Evolutionary conservation across 2,888 invertebrate genomes (phyloP), one percentile per base, ranked within the genome.

Genomic region (Charanyca ferruginea): DNA sequence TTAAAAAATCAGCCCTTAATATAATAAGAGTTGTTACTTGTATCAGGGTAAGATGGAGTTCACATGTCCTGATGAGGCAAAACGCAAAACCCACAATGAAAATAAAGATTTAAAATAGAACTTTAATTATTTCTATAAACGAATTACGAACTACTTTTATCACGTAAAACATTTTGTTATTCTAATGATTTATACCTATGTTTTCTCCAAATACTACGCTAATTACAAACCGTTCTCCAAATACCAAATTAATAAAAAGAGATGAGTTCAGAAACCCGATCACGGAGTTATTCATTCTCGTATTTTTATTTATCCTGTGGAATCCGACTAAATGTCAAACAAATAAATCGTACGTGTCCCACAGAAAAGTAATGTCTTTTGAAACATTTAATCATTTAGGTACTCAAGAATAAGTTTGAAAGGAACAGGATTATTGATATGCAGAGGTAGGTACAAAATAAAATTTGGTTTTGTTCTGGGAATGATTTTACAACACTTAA

Each of bases 311-410:
- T 87, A 87, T 87, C 83, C 76, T 64, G 67, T 79, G 83, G 87
- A 90, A 90, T 89, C 87, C 89, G 87, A 87, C 86, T 87, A 85
- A 90, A 88, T 86, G 91, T 90, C 90, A 90, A 87, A 89, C 85
- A 83, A 87, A 91, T 92, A 91, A 91, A 93, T 91, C 84, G 86
- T 88, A 61, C 77, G 72, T 73, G 83, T 80, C 79, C 78, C 72
- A 80, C 67, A 80, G 84, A 80, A 85, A 88, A 84, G 84, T 86
- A 85, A 84, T 79, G 85, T 83, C 32, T 85, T 85, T 83, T 73
- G 81, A 79, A 81, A 82, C 83, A 81, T 83, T 85, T n/a, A 86
- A 77, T 67, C 83, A 81, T 83, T 85, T n/a, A 86, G 77, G 66
- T 38, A 47, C 59, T 81, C 48, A 53, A 45, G 45, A 18, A 74